phyloP scores from a whole-genome alignment of 2,113 vertebrate species.

The Callipepla squamata region DNA sequence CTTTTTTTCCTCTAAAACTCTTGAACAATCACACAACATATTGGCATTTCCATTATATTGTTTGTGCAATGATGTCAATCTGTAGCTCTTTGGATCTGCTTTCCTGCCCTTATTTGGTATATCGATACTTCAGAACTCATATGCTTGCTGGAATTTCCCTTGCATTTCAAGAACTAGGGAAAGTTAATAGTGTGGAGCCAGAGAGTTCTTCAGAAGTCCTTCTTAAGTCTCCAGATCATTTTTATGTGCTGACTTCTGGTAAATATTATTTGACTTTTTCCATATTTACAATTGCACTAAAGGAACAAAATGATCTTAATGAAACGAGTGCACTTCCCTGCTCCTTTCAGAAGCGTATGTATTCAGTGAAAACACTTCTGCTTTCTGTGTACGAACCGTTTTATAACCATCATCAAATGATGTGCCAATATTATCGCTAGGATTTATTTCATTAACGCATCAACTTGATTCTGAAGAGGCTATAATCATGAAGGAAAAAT shows the following conservation, averaged over 20 bases:
- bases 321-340: neutral
- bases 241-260: neutral
- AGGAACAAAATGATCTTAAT: neutral
- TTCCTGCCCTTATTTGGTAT: slow-evolving; percentile 12
- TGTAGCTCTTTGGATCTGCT: neutral
- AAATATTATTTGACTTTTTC: neutral
- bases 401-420: neutral
- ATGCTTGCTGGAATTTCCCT: neutral
- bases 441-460: neutral
- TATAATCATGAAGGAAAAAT: neutral
- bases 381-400: neutral
- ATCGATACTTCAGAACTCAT: neutral
- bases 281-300: slow-evolving; percentile 24
- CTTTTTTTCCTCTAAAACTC: neutral
- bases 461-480: neutral
- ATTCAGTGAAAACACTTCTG: slow-evolving; percentile 4
- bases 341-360: neutral
- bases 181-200: neutral
- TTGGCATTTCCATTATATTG: neutral
- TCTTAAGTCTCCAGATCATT: neutral
- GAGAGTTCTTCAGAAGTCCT: neutral
- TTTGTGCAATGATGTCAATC: neutral
- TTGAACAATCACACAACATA: neutral
- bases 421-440: neutral
- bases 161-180: neutral